Conservation (phyloP, 2,797 vertebrate genomes). For the Leptatherina wallacei region DNA sequence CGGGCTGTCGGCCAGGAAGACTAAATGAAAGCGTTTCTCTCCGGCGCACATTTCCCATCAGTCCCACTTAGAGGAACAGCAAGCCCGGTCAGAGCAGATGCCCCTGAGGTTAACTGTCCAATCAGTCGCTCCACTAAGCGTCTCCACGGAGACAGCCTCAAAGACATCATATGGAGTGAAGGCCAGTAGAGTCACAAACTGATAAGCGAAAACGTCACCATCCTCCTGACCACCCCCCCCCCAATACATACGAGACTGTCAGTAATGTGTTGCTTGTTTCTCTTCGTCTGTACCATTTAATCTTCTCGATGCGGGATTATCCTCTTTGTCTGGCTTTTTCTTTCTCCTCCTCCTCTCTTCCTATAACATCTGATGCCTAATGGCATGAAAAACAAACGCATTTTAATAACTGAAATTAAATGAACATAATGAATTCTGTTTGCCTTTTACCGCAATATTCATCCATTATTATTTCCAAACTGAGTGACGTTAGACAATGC, state of each 20-base stretch:
- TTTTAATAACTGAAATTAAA: conserved; percentile 1
- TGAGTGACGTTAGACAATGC: not conserved
- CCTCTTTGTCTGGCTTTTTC: conserved; percentile 25
- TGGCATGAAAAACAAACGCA: not conserved
- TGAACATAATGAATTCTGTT: not conserved
- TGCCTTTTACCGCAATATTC: not conserved
- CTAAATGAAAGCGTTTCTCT: conserved; percentile 58
- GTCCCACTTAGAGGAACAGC: conserved; percentile 60
- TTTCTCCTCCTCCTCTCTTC: not conserved
- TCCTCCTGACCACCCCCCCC: conserved; percentile 16
- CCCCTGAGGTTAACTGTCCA: conserved; percentile 71
- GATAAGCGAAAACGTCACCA: conserved; percentile 29
- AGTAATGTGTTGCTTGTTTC: conserved; percentile 21
- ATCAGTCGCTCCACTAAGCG: conserved; percentile 63
- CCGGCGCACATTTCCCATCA: conserved; percentile 62
- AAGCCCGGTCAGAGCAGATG: conserved; percentile 31
- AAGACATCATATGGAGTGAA: conserved; percentile 46
- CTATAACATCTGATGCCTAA: conserved; percentile 8
- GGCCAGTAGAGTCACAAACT: conserved; percentile 25
- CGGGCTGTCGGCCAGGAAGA: not conserved
- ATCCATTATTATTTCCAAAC: not conserved
- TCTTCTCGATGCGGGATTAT: conserved; percentile 39
- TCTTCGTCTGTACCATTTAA: conserved; percentile 36
- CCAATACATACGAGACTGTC: conserved; percentile 6
- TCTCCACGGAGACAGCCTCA: conserved; percentile 59